Conservation (phyloP, 2,113 vertebrate species). For the Lasiurus borealis region DNA sequence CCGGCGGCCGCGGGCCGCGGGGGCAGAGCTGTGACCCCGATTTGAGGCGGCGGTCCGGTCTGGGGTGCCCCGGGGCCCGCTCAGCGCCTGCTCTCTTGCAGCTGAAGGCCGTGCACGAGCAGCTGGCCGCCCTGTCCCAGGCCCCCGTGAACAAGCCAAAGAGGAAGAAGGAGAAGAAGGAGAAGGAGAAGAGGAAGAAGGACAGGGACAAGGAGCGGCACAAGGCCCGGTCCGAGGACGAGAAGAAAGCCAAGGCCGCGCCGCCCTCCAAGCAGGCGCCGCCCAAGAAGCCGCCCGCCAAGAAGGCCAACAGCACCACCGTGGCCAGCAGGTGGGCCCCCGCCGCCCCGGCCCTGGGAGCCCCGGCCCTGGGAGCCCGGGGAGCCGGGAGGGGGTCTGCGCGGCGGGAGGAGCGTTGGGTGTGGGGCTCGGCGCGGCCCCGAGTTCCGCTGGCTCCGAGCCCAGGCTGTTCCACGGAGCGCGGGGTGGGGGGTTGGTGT, state of each 20-base stretch:
- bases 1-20: accelerated
- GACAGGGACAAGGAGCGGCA: constrained; percentile 90
- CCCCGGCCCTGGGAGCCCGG: accelerated
- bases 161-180: constrained; percentile 96
- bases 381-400: no score
- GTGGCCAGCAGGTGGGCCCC: constrained; percentile 88
- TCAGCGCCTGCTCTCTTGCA: constrained; percentile 73
- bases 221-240: constrained; percentile 80
- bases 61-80: background rate
- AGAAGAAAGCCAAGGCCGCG: no score
- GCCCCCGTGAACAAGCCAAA: constrained; percentile 94
- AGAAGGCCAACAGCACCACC: constrained; percentile 94
- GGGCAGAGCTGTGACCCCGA: background rate
- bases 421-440: accelerated
- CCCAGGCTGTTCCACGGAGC: accelerated
- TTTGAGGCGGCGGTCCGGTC: accelerated
- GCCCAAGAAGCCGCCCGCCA: constrained; percentile 91
- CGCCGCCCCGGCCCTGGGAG: constrained; percentile 13
- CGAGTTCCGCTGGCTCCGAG: accelerated
- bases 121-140: constrained; percentile 93
- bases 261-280: no score
- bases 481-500: accelerated
- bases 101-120: constrained; percentile 94
- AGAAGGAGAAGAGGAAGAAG: constrained; percentile 91
- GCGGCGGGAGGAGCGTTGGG: accelerated